Evolutionary conservation across 2,888 invertebrate genomes (phyloP).

Genomic region (Itoplectis maculator): DNA sequence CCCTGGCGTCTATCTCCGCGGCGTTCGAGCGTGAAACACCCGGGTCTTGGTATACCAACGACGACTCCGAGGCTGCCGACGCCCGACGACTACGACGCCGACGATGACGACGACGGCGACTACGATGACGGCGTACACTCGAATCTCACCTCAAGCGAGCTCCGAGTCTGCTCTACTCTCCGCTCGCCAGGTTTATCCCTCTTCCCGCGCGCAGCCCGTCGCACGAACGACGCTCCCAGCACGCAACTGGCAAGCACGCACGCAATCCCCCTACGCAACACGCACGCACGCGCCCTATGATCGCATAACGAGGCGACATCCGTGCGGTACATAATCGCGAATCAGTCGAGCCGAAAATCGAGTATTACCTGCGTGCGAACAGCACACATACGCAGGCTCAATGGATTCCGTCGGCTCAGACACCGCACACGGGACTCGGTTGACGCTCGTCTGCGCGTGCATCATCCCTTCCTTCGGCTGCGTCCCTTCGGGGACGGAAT

Average conservation of each 20-base stretch:
- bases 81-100: constrained; percentile 47
- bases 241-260: constrained; percentile 38
- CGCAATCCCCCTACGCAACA: constrained; percentile 54
- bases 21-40: constrained; percentile 69
- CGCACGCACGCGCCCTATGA: constrained; percentile 63
- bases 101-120: not conserved
- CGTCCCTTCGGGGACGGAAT: constrained; percentile 47
- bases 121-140: constrained; percentile 32
- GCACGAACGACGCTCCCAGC: constrained; percentile 41
- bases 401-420: not conserved
- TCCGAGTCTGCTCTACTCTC: no score
- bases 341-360: constrained; percentile 64
- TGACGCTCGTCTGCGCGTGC: constrained; percentile 33
- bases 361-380: constrained; percentile 57
- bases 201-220: constrained; percentile 19
- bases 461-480: constrained; percentile 26
- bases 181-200: constrained; percentile 23
- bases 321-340: constrained; percentile 62
- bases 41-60: constrained; percentile 48
- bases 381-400: constrained; percentile 5
- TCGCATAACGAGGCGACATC: constrained; percentile 66
- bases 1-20: constrained; percentile 66
- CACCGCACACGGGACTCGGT: constrained; percentile 21
- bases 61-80: constrained; percentile 56
- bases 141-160: constrained; percentile 26